Evolutionary conservation across 2,797 vertebrate genomes (phyloP).

Genomic region (Antrozous pallidus): DNA sequence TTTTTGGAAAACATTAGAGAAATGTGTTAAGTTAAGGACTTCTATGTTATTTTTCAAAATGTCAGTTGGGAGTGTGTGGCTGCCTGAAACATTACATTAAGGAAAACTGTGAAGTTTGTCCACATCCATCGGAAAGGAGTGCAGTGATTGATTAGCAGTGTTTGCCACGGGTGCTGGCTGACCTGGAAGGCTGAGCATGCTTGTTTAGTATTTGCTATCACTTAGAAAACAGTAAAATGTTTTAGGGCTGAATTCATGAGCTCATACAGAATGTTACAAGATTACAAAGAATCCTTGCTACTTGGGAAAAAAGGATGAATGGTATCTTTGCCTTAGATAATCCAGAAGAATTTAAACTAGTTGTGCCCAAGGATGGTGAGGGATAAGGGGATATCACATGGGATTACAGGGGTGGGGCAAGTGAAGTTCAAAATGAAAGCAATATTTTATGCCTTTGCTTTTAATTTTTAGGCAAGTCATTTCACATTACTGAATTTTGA

Average conservation of each 20-base stretch:
- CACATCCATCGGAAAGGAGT: neutral
- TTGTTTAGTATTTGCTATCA: neutral
- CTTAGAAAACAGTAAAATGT: neutral
- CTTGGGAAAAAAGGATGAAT: neutral
- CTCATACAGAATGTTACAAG: neutral
- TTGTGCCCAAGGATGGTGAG: neutral
- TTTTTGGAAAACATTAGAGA: neutral
- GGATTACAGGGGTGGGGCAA: neutral
- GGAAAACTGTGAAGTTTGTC: neutral
- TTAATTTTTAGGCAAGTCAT: slow-evolving; percentile 4
- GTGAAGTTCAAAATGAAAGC: neutral
- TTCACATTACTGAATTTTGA: neutral
- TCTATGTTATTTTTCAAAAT: neutral
- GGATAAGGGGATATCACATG: neutral
- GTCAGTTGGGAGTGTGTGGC: neutral
- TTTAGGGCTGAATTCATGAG: neutral
- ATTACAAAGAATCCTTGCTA: slow-evolving; percentile 4
- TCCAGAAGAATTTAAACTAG: neutral
- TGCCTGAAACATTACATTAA: neutral
- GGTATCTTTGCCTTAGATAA: neutral
- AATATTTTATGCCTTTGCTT: neutral
- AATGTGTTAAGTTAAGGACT: neutral
- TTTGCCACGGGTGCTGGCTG: neutral
- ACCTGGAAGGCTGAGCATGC: neutral
- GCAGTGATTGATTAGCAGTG: neutral